Evolutionary conservation across 1,140 invertebrate species (phyloP), one percentile per base, ranked within the genome.

Genomic region (Lepidurus apus): DNA sequence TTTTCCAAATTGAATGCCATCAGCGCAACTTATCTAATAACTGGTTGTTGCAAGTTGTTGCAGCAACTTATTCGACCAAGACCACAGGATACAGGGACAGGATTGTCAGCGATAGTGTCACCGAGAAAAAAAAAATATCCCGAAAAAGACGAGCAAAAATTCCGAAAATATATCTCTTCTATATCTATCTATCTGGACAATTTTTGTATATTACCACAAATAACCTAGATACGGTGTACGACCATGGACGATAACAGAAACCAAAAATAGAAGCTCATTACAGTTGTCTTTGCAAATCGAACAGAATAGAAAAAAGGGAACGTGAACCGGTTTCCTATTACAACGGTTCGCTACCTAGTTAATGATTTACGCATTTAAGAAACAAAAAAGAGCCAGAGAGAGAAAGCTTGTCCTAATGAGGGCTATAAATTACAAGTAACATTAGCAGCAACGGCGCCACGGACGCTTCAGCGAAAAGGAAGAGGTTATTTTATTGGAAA

Each of bases 331-430:
- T 65, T 65, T 65, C 53, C 21, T 21, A 9, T 21, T 65, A 21
- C 53, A 10, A 1, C 53, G 53, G 2, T 65, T 65, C 53, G 13
- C 53, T 65, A 65, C 53, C 53, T n/a, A 65, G 53, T 65, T 65
- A 65, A 65, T 65, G 53, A 65, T 65, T 65, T 65, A 65, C 53
- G 53, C n/a, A 65, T n/a, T n/a, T n/a, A 8, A n/a, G 34, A 34
- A 34, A 34, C 34, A 34, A 34, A 34, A 34, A 34, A 34, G 34
- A 34, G 34, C 34, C 34, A 34, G 34, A 65, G 53, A 21, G 21
- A 65, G 21, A 65, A 21, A 65, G n/a, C 53, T 65, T 65, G 53
- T 65, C 53, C 53, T 65, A 65, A 65, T 65, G 53, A 65, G 53
- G 53, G 53, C 21, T 65, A 21, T 65, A 65, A 65, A n/a, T 65